Conservation (phyloP, 2,888 invertebrate species). For the Oscheius myriophilus region DNA sequence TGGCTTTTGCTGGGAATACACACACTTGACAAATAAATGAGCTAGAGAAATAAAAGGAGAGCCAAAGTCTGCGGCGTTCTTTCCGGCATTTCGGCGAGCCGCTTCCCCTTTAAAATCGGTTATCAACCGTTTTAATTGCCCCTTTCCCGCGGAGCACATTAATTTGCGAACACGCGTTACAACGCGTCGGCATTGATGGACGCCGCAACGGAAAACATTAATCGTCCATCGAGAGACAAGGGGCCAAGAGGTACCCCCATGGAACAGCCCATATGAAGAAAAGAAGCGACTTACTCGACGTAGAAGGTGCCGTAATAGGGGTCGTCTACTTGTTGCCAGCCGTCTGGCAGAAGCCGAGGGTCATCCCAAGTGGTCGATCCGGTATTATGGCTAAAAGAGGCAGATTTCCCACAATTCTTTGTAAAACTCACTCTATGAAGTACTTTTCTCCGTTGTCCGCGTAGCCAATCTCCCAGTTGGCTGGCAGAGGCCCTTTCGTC, state of each 20-base stretch:
- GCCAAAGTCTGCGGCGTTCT: too few relatives aligned
- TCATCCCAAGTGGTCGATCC: constrained; percentile 98
- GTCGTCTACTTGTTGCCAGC: constrained; percentile 98
- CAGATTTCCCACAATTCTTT: too few relatives aligned
- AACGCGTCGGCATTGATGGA: too few relatives aligned
- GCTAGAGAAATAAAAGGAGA: too few relatives aligned
- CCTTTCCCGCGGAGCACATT: not conserved
- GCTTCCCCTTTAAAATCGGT: not conserved
- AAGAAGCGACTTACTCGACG: constrained; percentile 79
- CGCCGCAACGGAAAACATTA: too few relatives aligned
- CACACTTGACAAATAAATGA: too few relatives aligned
- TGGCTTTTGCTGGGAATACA: too few relatives aligned
- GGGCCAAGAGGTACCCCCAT: too few relatives aligned
- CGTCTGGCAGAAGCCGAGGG: constrained; percentile 90
- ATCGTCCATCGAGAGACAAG: too few relatives aligned
- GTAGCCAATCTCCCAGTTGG: constrained; percentile 96
- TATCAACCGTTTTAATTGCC: constrained; percentile 10
- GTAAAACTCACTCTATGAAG: constrained; percentile 87
- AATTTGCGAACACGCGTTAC: too few relatives aligned
- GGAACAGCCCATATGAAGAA: constrained; percentile 6
- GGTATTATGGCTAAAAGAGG: constrained; percentile 84
- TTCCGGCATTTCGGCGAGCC: too few relatives aligned
- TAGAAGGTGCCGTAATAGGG: constrained; percentile 97
- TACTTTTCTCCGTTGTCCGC: constrained; percentile 96
- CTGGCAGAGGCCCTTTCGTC: constrained; percentile 79